phyloP scores from a whole-genome alignment of 2,888 invertebrate genomes.

The Thymelicus acteon region DNA sequence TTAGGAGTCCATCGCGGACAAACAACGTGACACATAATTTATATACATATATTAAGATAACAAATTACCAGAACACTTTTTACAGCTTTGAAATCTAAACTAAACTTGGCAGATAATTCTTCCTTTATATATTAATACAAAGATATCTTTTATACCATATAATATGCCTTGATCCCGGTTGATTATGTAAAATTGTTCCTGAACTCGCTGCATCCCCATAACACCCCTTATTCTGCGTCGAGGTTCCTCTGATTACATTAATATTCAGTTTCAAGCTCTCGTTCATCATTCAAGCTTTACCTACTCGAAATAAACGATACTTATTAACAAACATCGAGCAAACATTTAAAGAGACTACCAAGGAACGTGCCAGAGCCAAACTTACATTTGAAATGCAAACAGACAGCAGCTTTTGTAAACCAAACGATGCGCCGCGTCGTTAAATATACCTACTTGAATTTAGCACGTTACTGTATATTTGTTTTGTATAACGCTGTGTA shows the following conservation, averaged over 20 bases:
- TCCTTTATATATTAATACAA: background rate
- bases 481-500: slow-evolving; percentile 52
- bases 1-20: too few species aligned
- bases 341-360: slow-evolving; percentile 38
- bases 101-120: too few species aligned
- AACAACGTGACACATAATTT: too few species aligned
- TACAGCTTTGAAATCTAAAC: too few species aligned
- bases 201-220: background rate
- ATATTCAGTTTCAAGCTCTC: slow-evolving; percentile 26
- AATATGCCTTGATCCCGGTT: background rate
- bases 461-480: slow-evolving; percentile 55
- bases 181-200: slow-evolving; percentile 8
- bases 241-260: slow-evolving; percentile 20
- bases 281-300: slow-evolving; percentile 26
- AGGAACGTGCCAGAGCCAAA: slow-evolving; percentile 47
- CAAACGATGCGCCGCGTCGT: slow-evolving; percentile 54
- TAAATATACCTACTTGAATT: slow-evolving; percentile 58
- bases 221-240: background rate
- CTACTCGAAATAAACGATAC: slow-evolving; percentile 29
- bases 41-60: too few species aligned
- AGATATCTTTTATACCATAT: background rate
- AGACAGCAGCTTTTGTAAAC: slow-evolving; percentile 49
- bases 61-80: too few species aligned
- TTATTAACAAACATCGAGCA: slow-evolving; percentile 39
- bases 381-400: slow-evolving; percentile 60